Conservation (phyloP, 2,797 vertebrate species). For the Rhinophrynus dorsalis region DNA sequence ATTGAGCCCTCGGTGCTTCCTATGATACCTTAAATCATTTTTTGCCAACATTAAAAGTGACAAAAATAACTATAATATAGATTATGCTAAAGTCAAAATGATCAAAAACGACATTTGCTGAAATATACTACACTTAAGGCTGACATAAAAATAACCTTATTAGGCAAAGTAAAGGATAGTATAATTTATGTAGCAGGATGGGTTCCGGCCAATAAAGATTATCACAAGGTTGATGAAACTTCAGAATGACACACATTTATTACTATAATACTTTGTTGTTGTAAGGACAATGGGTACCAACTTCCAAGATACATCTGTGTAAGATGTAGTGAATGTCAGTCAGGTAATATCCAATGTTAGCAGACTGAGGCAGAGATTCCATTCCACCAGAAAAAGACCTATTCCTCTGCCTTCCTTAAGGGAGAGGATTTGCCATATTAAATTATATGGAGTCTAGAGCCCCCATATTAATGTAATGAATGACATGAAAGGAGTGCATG, state of each 20-base stretch:
- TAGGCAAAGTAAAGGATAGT: conserved; percentile 47
- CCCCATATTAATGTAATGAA: too few relatives aligned
- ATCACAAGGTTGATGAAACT: conserved; percentile 42
- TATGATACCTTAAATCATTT: conserved; percentile 46
- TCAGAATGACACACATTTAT: conserved; percentile 42
- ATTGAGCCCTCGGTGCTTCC: conserved; percentile 45
- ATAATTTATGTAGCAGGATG: conserved; percentile 42
- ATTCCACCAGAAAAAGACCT: too few relatives aligned
- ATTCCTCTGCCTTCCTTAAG: too few relatives aligned
- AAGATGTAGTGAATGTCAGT: not conserved
- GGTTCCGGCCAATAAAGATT: conserved; percentile 40
- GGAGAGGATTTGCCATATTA: too few relatives aligned
- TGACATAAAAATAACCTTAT: conserved; percentile 49
- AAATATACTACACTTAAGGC: conserved; percentile 47
- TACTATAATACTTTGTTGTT: conserved; percentile 23
- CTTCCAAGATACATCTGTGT: conserved; percentile 10
- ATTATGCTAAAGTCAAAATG: conserved; percentile 48
- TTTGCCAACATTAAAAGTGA: conserved; percentile 44
- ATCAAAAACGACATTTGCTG: conserved; percentile 40
- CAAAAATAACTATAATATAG: conserved; percentile 50
- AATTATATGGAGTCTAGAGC: too few relatives aligned
- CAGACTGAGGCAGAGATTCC: too few relatives aligned
- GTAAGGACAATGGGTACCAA: conserved; percentile 6
- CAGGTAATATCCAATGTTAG: too few relatives aligned
- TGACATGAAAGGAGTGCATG: too few relatives aligned